Conservation (phyloP, 2,888 invertebrate species). For the Lycaena phlaeas region DNA sequence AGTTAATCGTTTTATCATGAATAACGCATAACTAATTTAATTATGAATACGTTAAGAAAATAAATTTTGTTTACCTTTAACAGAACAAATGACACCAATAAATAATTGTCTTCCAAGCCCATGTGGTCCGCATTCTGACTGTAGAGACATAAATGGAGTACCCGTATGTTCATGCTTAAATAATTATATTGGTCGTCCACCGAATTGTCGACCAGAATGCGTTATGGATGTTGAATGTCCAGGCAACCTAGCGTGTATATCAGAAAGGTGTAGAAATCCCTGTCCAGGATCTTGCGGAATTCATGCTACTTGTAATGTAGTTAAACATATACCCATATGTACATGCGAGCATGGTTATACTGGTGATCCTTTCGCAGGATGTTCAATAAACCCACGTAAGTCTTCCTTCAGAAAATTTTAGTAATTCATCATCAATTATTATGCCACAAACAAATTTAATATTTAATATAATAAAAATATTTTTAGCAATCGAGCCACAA, state of each 20-base stretch:
- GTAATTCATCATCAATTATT: slow-evolving; percentile 11
- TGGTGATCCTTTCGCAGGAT: slow-evolving; percentile 87
- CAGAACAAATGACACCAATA: slow-evolving; percentile 56
- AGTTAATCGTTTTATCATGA: slow-evolving; percentile 38
- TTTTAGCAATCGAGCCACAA: slow-evolving; percentile 71
- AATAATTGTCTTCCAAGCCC: slow-evolving; percentile 81
- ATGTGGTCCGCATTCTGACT: slow-evolving; percentile 84
- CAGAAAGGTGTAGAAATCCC: slow-evolving; percentile 81
- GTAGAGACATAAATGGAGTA: slow-evolving; percentile 76
- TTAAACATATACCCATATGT: slow-evolving; percentile 82
- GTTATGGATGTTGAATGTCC: slow-evolving; percentile 81
- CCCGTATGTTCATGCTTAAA: slow-evolving; percentile 83
- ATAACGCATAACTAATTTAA: slow-evolving; percentile 6
- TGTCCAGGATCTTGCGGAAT: slow-evolving; percentile 83
- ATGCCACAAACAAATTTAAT: background rate
- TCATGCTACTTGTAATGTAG: slow-evolving; percentile 79
- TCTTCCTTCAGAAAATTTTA: slow-evolving; percentile 24
- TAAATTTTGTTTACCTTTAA: slow-evolving; percentile 23
- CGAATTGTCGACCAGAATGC: slow-evolving; percentile 84
- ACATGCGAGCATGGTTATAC: slow-evolving; percentile 79
- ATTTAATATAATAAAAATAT: too few relatives aligned
- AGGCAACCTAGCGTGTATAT: slow-evolving; percentile 79
- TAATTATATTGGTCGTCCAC: slow-evolving; percentile 84
- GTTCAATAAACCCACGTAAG: slow-evolving; percentile 76
- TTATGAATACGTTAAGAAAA: slow-evolving; percentile 5